Evolutionary conservation across 1,140 invertebrate species (phyloP).

Genomic region (Leptopilina boulardi): DNA sequence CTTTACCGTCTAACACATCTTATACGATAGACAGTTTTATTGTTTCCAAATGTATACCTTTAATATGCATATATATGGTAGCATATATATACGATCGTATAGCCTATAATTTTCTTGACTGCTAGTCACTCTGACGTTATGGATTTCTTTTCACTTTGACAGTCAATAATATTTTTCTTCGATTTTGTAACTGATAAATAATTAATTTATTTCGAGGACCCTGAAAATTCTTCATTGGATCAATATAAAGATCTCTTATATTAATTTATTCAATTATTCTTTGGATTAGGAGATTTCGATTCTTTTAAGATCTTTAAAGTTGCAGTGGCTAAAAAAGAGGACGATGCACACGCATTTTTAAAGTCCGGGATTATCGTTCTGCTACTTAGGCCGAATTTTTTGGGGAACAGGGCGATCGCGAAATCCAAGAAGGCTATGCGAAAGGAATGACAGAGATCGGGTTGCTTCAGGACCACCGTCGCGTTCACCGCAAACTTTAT

Average conservation of each 20-base stretch:
- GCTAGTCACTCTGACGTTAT: neutral
- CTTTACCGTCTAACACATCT: neutral
- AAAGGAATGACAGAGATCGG: conserved; percentile 73
- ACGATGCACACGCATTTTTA: conserved; percentile 60
- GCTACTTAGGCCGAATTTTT: conserved; percentile 70
- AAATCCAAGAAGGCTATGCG: conserved; percentile 68
- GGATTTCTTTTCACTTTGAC: neutral
- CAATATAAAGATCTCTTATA: too few species aligned
- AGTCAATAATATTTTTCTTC: conserved; percentile 16
- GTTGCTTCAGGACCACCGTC: conserved; percentile 72
- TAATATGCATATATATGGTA: conserved; percentile 5
- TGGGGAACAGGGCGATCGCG: conserved; percentile 63
- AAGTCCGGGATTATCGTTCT: conserved; percentile 68
- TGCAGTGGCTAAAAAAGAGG: neutral
- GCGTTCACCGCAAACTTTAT: conserved; percentile 71
- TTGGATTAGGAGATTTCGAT: too few species aligned
- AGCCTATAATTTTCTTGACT: conserved; percentile 20
- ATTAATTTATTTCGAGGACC: neutral
- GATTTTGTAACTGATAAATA: neutral
- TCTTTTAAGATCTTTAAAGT: neutral
- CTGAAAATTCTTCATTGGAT: too few species aligned
- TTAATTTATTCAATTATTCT: too few species aligned
- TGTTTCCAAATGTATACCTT: conserved; percentile 16
- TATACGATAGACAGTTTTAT: conserved; percentile 13
- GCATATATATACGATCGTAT: neutral